Evolutionary conservation across 2,797 vertebrate genomes (phyloP).

Genomic region (Eulemur mongoz): DNA sequence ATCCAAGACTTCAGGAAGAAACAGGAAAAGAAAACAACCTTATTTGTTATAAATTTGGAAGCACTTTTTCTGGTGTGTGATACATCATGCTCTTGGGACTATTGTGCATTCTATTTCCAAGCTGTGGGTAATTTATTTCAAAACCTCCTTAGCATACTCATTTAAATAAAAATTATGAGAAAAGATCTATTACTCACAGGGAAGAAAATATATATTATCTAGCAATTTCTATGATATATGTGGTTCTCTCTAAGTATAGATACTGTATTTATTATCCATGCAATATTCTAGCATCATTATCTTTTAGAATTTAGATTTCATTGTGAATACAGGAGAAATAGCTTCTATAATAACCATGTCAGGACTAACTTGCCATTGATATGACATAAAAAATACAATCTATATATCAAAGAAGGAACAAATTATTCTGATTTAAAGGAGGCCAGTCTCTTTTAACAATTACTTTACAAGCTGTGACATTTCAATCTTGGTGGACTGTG

Average conservation of each 20-base stretch:
- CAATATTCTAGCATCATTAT: neutral
- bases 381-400: conserved; percentile 5
- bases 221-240: neutral
- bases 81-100: neutral
- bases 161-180: conserved; percentile 54
- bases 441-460: neutral
- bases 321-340: conserved; percentile 35
- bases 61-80: conserved; percentile 15
- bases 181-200: neutral
- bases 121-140: conserved; percentile 54
- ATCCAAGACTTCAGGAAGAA: conserved; percentile 30
- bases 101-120: conserved; percentile 48
- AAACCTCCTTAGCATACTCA: conserved; percentile 43
- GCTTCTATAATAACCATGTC: conserved; percentile 12
- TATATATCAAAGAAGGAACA: neutral
- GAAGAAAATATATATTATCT: neutral
- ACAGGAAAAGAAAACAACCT: neutral
- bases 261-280: neutral
- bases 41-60: neutral
- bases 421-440: conserved; percentile 40
- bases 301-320: conserved; percentile 35
- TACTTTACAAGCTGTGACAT: neutral
- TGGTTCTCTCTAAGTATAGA: neutral
- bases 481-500: neutral
- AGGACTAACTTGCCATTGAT: neutral